Conservation (phyloP, 2,888 invertebrate genomes). For the Andrena bucephala region DNA sequence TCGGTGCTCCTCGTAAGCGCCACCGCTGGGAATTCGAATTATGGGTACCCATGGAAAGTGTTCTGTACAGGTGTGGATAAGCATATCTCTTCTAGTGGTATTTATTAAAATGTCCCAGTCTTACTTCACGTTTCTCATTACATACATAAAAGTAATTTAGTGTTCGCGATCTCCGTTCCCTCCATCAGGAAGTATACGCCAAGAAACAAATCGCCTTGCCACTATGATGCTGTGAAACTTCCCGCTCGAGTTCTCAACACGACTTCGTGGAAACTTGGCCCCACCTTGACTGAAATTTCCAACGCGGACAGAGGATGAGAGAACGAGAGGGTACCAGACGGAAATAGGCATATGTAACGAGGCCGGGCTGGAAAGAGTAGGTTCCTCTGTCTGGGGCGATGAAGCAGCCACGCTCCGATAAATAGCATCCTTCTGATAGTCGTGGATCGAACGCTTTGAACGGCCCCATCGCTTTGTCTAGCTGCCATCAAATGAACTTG, state of each 20-base stretch:
- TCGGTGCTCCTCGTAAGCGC: not conserved
- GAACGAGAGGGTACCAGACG: constrained; percentile 26
- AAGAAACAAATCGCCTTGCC: not conserved
- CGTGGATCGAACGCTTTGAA: constrained; percentile 59
- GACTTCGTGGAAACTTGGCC: constrained; percentile 63
- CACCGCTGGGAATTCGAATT: not conserved
- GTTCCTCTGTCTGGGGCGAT: constrained; percentile 13
- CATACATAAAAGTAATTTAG: not conserved
- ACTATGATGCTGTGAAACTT: constrained; percentile 49
- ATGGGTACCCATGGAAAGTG: not conserved
- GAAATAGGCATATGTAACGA: not conserved
- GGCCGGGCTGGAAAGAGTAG: constrained; percentile 15
- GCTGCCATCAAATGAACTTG: constrained; percentile 58
- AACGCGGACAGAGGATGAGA: constrained; percentile 16
- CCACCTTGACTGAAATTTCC: constrained; percentile 41
- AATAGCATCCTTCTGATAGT: constrained; percentile 58
- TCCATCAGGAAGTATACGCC: not conserved
- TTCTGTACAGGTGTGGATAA: not conserved
- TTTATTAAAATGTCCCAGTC: too few species aligned
- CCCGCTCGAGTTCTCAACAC: constrained; percentile 60
- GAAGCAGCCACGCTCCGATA: constrained; percentile 61
- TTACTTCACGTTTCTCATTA: too few species aligned
- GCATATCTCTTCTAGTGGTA: too few species aligned
- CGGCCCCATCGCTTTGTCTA: constrained; percentile 55
- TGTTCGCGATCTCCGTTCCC: not conserved